phyloP scores from a whole-genome alignment of 2,888 invertebrate genomes.

The Drosophila mettleri region DNA sequence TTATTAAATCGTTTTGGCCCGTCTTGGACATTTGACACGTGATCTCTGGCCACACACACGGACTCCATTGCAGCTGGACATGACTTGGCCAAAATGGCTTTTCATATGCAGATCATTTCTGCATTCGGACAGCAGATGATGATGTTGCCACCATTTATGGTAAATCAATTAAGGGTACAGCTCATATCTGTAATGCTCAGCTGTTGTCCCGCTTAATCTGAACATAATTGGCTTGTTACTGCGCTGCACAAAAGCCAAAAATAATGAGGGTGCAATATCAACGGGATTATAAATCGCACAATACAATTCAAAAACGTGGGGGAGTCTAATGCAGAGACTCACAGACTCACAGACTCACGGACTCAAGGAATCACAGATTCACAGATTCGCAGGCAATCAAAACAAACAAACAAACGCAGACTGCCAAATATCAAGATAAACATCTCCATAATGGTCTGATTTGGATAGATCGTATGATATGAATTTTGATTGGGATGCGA shows the following conservation, averaged over 20 bases:
- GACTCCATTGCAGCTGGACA: slow-evolving; percentile 64
- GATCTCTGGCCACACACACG: slow-evolving; percentile 70
- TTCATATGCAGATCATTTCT: slow-evolving; percentile 63
- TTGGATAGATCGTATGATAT: slow-evolving; percentile 54
- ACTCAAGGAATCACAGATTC: slow-evolving; percentile 36
- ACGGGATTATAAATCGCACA: slow-evolving; percentile 38
- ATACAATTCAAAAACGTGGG: slow-evolving; percentile 15
- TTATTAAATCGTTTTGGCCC: slow-evolving; percentile 70
- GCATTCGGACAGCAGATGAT: slow-evolving; percentile 48
- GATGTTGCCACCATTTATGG: slow-evolving; percentile 54
- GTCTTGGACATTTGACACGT: slow-evolving; percentile 60
- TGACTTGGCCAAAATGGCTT: slow-evolving; percentile 59
- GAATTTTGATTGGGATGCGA: slow-evolving; percentile 23
- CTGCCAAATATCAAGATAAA: slow-evolving; percentile 74
- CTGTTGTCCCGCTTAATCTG: slow-evolving; percentile 65
- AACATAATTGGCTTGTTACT: slow-evolving; percentile 77
- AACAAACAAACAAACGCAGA: slow-evolving; percentile 46
- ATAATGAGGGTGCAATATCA: slow-evolving; percentile 75
- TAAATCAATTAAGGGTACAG: slow-evolving; percentile 63
- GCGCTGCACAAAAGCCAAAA: slow-evolving; percentile 70
- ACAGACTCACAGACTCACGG: slow-evolving; percentile 19
- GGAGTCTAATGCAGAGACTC: slow-evolving; percentile 1
- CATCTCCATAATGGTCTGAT: slow-evolving; percentile 81
- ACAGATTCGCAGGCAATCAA: slow-evolving; percentile 59
- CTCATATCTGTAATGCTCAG: slow-evolving; percentile 39